These are phyloP conservation scores for Hemistola chrysoprasaria DNA, from an alignment of 2,888 invertebrate genomes.

Conservation along the genomic window DNA sequence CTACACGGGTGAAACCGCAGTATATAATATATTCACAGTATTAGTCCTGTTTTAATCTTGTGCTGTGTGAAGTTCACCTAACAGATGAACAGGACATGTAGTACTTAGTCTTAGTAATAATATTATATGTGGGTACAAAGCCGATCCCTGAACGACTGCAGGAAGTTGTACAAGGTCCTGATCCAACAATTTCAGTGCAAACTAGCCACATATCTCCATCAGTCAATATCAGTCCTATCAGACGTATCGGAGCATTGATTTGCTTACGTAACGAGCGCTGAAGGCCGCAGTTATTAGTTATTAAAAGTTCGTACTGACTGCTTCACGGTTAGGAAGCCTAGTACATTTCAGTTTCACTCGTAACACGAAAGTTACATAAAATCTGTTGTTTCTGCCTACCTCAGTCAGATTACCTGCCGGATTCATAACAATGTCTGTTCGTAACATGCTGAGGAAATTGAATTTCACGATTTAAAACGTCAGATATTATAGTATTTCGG, in stretches of 20 bases:
- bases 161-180: background rate
- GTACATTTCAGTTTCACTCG: constrained; percentile 56
- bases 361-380: constrained; percentile 60
- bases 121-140: too few relatives aligned
- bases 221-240: constrained; percentile 12
- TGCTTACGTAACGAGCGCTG: constrained; percentile 39
- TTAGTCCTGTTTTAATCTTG: too few relatives aligned
- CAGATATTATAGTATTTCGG: background rate
- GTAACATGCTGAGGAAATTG: constrained; percentile 31
- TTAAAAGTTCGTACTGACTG: constrained; percentile 51
- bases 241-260: constrained; percentile 23
- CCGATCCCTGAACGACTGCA: too few relatives aligned
- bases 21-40: too few relatives aligned
- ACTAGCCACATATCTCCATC: constrained; percentile 8
- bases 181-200: background rate
- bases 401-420: constrained; percentile 30
- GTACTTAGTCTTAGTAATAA: too few relatives aligned
- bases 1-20: too few relatives aligned
- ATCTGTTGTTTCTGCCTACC: constrained; percentile 49
- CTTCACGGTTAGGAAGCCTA: constrained; percentile 51
- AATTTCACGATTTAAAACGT: constrained; percentile 22
- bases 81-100: too few relatives aligned
- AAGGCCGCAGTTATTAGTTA: constrained; percentile 44
- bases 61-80: too few relatives aligned
- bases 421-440: constrained; percentile 45